Conservation (phyloP, 2,888 invertebrate genomes). For the Apoda limacodes region DNA sequence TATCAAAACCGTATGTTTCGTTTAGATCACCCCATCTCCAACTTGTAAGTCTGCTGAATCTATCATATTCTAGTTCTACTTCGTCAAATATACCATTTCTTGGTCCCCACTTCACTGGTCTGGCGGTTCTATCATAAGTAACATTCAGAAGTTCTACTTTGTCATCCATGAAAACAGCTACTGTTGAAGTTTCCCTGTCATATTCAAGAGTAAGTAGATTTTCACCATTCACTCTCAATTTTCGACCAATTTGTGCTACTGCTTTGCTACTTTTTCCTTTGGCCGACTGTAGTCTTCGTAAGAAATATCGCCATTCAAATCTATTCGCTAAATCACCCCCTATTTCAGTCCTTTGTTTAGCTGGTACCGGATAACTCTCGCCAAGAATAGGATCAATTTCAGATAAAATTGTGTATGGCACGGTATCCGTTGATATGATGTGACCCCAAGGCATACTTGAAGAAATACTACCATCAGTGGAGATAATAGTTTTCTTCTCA, state of each 20-base stretch:
- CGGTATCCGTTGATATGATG: constrained; percentile 88
- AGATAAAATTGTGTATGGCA: constrained; percentile 90
- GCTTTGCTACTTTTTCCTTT: constrained; percentile 74
- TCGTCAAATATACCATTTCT: constrained; percentile 88
- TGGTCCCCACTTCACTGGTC: constrained; percentile 88
- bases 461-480: constrained; percentile 86
- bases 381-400: constrained; percentile 89
- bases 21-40: constrained; percentile 95
- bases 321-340: constrained; percentile 91
- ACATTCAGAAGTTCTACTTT: constrained; percentile 87
- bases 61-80: constrained; percentile 92
- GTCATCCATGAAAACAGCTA: constrained; percentile 89
- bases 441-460: constrained; percentile 89
- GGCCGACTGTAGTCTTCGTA: constrained; percentile 77
- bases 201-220: constrained; percentile 92
- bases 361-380: constrained; percentile 92
- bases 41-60: constrained; percentile 87
- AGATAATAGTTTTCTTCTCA: constrained; percentile 82
- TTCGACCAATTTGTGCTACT: constrained; percentile 86
- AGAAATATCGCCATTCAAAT: constrained; percentile 96
- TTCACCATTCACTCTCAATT: constrained; percentile 90
- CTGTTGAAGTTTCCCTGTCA: constrained; percentile 86
- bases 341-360: constrained; percentile 90
- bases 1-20: constrained; percentile 91
- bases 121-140: constrained; percentile 86